A percentile compares a stretch with the other conserved stretches of the same genome.
Conservation (phyloP, 2,113 vertebrate species). For the Tricholaema leucomelas region DNA sequence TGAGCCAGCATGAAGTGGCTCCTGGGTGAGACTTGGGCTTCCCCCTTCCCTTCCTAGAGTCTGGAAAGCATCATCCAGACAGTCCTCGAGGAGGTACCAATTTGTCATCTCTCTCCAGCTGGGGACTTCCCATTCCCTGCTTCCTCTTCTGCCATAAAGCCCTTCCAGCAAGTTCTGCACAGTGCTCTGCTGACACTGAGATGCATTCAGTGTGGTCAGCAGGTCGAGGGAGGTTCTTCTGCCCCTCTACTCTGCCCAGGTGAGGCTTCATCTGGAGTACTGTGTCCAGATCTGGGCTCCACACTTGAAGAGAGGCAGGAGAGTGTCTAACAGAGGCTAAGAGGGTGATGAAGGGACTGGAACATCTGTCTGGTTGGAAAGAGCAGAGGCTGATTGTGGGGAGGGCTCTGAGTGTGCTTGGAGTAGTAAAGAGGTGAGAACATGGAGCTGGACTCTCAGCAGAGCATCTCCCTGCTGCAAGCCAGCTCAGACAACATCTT, state of each 20-base stretch:
- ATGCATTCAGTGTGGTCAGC: too few relatives aligned
- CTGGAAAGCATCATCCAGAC: not conserved
- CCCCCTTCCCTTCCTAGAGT: not conserved
- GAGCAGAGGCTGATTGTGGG: not conserved
- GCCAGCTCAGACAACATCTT: not conserved
- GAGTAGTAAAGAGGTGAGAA: not conserved
- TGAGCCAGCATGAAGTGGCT: not conserved
- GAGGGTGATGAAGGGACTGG: too few relatives aligned
- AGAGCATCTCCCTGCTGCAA: not conserved
- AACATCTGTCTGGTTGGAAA: not conserved
- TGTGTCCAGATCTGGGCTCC: too few relatives aligned
- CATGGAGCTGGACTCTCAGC: not conserved
- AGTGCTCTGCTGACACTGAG: fast-evolving
- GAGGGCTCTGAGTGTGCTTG: not conserved
- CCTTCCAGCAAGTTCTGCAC: not conserved
- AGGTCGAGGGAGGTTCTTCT: too few relatives aligned
- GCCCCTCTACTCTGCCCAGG: too few relatives aligned
- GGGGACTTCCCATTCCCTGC: not conserved
- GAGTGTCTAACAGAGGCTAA: too few relatives aligned
- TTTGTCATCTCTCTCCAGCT: not conserved
- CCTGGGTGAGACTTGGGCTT: not conserved
- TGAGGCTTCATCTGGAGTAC: too few relatives aligned
- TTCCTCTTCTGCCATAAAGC: not conserved
- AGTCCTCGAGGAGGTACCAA: not conserved
- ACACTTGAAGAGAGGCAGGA: too few relatives aligned